A percentile compares a stretch with the other conserved stretches of the same genome.
These are phyloP conservation scores for Panulirus ornatus DNA, from an alignment of 1,140 invertebrate genomes.

Conservation along the genomic window DNA sequence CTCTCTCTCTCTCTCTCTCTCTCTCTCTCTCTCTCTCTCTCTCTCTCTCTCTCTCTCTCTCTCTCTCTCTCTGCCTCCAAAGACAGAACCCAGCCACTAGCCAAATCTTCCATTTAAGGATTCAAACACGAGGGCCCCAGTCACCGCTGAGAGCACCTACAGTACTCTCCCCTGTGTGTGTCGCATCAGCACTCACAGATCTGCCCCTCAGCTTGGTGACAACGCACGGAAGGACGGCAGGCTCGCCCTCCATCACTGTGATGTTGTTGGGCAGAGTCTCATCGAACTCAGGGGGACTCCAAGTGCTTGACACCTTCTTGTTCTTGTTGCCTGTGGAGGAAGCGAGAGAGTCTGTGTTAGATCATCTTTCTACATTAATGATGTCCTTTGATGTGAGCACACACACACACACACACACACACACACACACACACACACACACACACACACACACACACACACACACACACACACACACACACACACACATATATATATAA, in stretches of 20 bases:
- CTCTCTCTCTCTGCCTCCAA: background rate
- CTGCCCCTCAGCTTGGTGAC: constrained; percentile 57
- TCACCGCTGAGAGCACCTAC: too few relatives aligned
- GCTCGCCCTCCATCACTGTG: constrained; percentile 61
- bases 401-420: background rate
- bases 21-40: background rate
- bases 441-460: constrained; percentile 52
- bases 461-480: constrained; percentile 78
- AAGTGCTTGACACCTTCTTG: background rate
- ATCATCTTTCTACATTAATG: too few relatives aligned
- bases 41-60: background rate
- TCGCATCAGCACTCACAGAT: constrained; percentile 60
- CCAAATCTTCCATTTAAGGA: too few relatives aligned
- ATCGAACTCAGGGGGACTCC: constrained; percentile 60
- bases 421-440: background rate
- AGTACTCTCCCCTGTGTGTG: too few relatives aligned
- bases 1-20: background rate
- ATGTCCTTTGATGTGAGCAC: too few relatives aligned
- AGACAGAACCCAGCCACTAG: too few relatives aligned
- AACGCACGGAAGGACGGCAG: constrained; percentile 49
- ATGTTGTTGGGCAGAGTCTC: constrained; percentile 40
- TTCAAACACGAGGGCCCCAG: too few relatives aligned
- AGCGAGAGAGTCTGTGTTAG: too few relatives aligned
- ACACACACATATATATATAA: constrained; percentile 72
- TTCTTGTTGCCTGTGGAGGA: too few relatives aligned